These are phyloP conservation scores for Callosobruchus maculatus DNA, from an alignment of 2,888 invertebrate species.

Conservation along the genomic window DNA sequence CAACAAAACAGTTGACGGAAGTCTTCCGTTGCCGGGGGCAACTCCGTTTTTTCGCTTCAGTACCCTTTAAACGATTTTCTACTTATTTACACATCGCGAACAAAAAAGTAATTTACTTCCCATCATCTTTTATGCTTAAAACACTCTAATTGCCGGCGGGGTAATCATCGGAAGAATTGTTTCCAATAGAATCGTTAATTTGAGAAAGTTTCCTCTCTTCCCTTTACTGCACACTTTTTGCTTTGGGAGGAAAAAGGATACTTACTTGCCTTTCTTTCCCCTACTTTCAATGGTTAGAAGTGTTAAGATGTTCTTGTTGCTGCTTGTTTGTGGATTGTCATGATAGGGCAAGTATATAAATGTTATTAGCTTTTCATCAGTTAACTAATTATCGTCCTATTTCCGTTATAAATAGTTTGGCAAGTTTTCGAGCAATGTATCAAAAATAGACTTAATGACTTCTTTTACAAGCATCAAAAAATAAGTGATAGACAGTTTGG, in stretches of 20 bases:
- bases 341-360: too few species aligned
- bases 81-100: constrained; percentile 20
- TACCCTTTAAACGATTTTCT: constrained; percentile 16
- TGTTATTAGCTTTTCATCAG: too few species aligned
- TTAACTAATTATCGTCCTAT: too few species aligned
- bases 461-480: too few species aligned
- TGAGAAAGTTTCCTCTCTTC: neutral
- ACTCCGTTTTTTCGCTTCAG: neutral
- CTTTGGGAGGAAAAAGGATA: neutral
- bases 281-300: neutral
- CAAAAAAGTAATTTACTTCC: constrained; percentile 19
- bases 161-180: constrained; percentile 16
- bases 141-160: constrained; percentile 23
- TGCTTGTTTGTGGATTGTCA: too few species aligned
- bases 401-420: too few species aligned
- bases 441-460: too few species aligned
- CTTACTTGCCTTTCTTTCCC: neutral
- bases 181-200: constrained; percentile 23
- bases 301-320: too few species aligned
- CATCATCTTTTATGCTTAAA: constrained; percentile 16
- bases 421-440: too few species aligned
- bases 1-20: neutral
- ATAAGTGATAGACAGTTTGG: too few species aligned
- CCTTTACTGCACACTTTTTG: neutral
- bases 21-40: neutral